Conservation (phyloP, 2,888 invertebrate species). For the Mylabris sibirica region DNA sequence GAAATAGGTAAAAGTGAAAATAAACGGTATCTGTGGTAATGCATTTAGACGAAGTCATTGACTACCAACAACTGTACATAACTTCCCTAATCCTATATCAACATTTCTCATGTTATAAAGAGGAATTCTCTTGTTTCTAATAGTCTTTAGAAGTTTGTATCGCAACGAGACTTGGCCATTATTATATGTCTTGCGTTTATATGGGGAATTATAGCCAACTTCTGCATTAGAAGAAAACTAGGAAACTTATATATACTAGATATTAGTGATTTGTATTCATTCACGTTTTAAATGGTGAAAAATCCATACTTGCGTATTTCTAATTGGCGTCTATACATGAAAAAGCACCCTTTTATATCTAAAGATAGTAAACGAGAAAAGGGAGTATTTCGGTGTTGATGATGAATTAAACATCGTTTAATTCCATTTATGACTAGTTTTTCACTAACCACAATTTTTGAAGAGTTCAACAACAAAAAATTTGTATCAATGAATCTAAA, state of each 20-base stretch:
- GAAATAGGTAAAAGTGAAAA: slow-evolving; percentile 17
- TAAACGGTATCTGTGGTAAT: slow-evolving; percentile 14
- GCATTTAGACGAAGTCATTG: slow-evolving; percentile 23
- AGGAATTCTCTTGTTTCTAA: slow-evolving; percentile 33
- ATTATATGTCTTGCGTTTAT: slow-evolving; percentile 37
- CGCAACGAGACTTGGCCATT: slow-evolving; percentile 31
- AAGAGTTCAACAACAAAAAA: neutral
- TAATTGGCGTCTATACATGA: slow-evolving; percentile 23
- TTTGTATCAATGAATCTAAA: too few species aligned
- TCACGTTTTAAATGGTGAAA: too few species aligned
- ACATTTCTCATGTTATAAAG: slow-evolving; percentile 34
- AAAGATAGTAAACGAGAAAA: slow-evolving; percentile 19
- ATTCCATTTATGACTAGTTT: slow-evolving; percentile 18
- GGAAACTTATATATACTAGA: slow-evolving; percentile 20
- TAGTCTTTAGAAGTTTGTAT: slow-evolving; percentile 36
- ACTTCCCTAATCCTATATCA: slow-evolving; percentile 33
- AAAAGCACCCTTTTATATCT: slow-evolving; percentile 28
- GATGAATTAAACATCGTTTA: slow-evolving; percentile 24
- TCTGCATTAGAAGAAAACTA: slow-evolving; percentile 30
- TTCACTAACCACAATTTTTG: neutral
- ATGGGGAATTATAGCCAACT: slow-evolving; percentile 34
- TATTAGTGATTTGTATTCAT: neutral
- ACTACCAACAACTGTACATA: slow-evolving; percentile 27
- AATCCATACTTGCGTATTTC: too few species aligned
- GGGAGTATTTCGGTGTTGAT: slow-evolving; percentile 23